Base-by-base conservation (phyloP, 2,888 invertebrate species). In the Lomographa bimaculata region DNA sequence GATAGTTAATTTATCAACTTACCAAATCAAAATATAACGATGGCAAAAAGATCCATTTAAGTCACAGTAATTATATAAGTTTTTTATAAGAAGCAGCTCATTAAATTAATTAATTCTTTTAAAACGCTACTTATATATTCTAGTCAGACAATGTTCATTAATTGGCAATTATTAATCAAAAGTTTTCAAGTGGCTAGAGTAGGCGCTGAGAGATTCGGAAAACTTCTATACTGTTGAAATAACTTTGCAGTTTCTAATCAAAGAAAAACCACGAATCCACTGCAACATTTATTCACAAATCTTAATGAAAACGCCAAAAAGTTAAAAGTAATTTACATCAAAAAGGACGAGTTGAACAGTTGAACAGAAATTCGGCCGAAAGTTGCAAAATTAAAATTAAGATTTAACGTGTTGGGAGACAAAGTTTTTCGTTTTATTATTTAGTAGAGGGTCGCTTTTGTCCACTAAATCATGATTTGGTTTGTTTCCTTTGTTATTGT, bases 361-460 rank as follows among this genome's bases (percentile, higher is more conserved):
- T 57, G 51, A 57, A 27, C 39, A 19, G 24, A 50, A 34, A 56
- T 58, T 62, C 54, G 61, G 46, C 42, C 28, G 50, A 55, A 76
- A 76, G 70, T 78, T 75, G 42, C 62, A 54, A 69, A 76, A 79
- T 79, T 78, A 72, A 77, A 77, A 79, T 79, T 72, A 79, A 73
- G 73, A 75, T 78, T 78, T 78, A 78, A 77, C 64, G 69, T 67
- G 70, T 55, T 50, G 59, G 46, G 56, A 50, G 61, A 59, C 50
- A 59, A 66, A 61, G 53, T 58, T 66, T 60, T 38, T 53, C 60
- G 54, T 59, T 64, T 64, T 40, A 46, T 46, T 46, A 54, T 54
- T 50, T 48, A 48, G 38, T 40, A 23, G 18, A 19, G 17, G 30
- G 11, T 5, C 24, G 12, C 28, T 7, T 32, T 14, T 28, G 20